A percentile compares a stretch with the other conserved stretches of the same genome.
phyloP scores from a whole-genome alignment of 2,113 vertebrate species.

The Phyllostomus hastatus region DNA sequence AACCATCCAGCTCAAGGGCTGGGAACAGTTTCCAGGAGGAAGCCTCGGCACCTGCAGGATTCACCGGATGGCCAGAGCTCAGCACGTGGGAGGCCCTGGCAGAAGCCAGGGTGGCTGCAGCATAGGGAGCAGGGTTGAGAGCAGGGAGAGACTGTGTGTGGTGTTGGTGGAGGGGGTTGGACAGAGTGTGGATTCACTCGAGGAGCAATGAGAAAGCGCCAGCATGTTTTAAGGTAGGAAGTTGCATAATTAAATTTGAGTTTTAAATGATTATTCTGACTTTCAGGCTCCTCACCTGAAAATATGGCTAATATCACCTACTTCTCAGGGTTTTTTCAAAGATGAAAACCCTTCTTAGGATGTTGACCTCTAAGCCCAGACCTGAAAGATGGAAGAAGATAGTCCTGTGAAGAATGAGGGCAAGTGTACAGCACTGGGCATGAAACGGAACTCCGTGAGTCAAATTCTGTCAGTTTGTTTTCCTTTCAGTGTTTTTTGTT shows the following conservation, averaged over 20 bases:
- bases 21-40: background rate
- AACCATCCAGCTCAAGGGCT: background rate
- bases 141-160: background rate
- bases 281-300: background rate
- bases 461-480: background rate
- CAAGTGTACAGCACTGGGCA: background rate
- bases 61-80: background rate
- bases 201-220: background rate
- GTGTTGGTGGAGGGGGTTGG: too few relatives aligned
- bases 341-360: background rate
- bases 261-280: constrained; percentile 1
- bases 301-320: background rate
- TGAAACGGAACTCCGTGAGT: background rate
- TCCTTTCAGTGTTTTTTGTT: background rate
- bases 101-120: too few relatives aligned
- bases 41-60: background rate
- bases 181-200: background rate
- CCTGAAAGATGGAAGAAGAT: background rate
- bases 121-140: background rate
- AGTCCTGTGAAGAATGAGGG: background rate
- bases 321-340: background rate
- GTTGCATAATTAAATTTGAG: background rate
- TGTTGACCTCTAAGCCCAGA: background rate
- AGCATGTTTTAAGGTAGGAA: background rate
- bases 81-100: background rate